Base-by-base conservation (phyloP, 2,888 invertebrate genomes). In the Calliscelio sp. region DNA sequence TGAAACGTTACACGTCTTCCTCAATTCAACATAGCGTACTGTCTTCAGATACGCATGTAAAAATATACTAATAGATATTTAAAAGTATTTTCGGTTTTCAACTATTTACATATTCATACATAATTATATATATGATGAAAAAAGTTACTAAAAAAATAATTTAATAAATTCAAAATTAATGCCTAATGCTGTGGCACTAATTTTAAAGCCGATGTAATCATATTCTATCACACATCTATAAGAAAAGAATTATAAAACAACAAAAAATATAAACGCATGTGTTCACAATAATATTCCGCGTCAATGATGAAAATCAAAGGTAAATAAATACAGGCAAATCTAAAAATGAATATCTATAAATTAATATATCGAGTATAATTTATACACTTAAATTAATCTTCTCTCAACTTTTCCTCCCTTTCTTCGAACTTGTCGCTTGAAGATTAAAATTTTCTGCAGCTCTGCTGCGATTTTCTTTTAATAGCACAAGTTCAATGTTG, bases 51-150 rank as follows among this genome's bases (percentile, higher is more conserved):
- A 63, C 55, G 53, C 65, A 61, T 65, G 65, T 57, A 65, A 65
- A 75, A 75, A 75, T 65, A 75, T 65, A 74, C 28, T 38, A 38
- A 59, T 7, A 6, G 28, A 28, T 28, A 7, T 14, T 51, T 6
- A 61, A 22, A 46, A 49, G n/a, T 44, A 44, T 25, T 71, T 10
- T 44, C 7, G n/a, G n/a, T n/a, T 28, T 28, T 46, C n/a, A 55
- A 44, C 2, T 61, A 63, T 63, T 51, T 74, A 57, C 70, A 70
- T 57, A 28, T 70, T 44, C 44, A 57, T 70, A 70, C 70, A 70
- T 70, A 16, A 4, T 55, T 44, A 24, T 24, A 41, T 46, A 46
- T 41, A 41, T 5, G 20, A 55, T 28, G 22, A 10, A 16, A 25
- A 51, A 24, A 18, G 24, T 51, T 44, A 4, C 3, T 44, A 4